Conservation (phyloP, 2,797 vertebrate species). For the Glyptemys insculpta region DNA sequence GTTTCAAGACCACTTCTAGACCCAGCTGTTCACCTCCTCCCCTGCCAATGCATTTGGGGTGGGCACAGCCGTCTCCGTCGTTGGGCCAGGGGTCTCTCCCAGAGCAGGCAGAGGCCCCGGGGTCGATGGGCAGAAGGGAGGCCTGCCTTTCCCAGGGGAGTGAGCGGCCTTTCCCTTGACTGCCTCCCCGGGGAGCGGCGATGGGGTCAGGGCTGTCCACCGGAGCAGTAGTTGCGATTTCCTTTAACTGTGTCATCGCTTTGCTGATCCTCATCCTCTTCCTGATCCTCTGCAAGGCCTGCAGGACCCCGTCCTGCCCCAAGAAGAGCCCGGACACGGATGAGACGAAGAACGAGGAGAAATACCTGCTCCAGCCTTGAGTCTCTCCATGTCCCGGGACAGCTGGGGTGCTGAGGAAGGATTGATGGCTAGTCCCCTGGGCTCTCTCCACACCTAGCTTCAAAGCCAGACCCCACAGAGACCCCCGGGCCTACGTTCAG, state of each 20-base stretch:
- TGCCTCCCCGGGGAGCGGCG: neutral
- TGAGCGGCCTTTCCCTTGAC: neutral
- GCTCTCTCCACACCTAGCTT: neutral
- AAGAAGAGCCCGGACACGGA: conserved; percentile 76
- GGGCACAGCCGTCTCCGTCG: neutral
- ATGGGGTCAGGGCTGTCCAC: conserved; percentile 85
- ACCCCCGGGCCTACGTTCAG: neutral
- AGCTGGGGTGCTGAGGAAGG: neutral
- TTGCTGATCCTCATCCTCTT: conserved; percentile 83
- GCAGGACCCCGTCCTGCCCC: conserved; percentile 83
- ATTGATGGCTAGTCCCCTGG: neutral
- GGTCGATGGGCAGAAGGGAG: neutral
- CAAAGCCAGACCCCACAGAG: neutral
- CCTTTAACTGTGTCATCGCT: conserved; percentile 83
- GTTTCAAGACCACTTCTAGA: neutral
- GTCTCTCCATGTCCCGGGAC: neutral
- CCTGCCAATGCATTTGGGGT: neutral
- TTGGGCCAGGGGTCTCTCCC: neutral
- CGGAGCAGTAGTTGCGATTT: conserved; percentile 83
- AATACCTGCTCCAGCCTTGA: conserved; percentile 85
- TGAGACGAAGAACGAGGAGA: conserved; percentile 81
- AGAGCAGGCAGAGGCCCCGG: no score
- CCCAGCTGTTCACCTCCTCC: neutral
- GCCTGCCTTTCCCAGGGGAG: neutral
- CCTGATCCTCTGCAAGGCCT: conserved; percentile 85